Base-by-base conservation (phyloP, 2,797 vertebrate genomes). In the Scleropages formosus region DNA sequence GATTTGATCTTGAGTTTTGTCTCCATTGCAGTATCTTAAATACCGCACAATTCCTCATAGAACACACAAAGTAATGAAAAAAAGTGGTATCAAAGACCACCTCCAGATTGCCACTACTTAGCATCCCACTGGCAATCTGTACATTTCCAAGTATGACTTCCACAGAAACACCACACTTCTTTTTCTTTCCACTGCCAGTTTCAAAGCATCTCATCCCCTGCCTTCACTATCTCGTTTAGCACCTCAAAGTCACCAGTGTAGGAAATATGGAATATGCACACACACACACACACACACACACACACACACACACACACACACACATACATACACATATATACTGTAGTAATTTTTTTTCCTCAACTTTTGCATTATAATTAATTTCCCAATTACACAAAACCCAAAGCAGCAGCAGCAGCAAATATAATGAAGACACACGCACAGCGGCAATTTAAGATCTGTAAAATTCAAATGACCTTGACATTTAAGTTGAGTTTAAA, bases 381-480 rank as follows among this genome's bases (percentile, higher is more conserved):
- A 83, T 80, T 74, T 81, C 79, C 51, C 63, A 69, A 46, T 82
- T 77, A 76, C 74, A 63, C 80, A 80, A 71, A 75, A 79, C 80
- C 70, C 22, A 44, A 13, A 22, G 22, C 60, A 62, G 75, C 59
- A 70, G 79, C 81, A 64, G 64, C 81, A 64, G 64, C 71, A 73
- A 49, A 60, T 59, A 1, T 58, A n/a, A n/a, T 67, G 72, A 78
- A 78, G 75, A 77, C 51, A 81, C 66, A 82, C 73, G 79, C 67
- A 27, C 73, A 87, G 85, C 75, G 27, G 80, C 84, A 73, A 87
- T 85, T 86, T 75, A 46, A 49, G 4, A 44, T 64, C 58, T 62
- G 60, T 81, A 87, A 78, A 89, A 87, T 79, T 84, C 49, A 20
- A 72, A 84, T 85, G 86, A 91, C 90, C 89, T 92, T 93, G 90